Evolutionary conservation across 2,797 vertebrate genomes (phyloP), one percentile per base, ranked within the genome.

Genomic region (Pangasius sanitwongsei): DNA sequence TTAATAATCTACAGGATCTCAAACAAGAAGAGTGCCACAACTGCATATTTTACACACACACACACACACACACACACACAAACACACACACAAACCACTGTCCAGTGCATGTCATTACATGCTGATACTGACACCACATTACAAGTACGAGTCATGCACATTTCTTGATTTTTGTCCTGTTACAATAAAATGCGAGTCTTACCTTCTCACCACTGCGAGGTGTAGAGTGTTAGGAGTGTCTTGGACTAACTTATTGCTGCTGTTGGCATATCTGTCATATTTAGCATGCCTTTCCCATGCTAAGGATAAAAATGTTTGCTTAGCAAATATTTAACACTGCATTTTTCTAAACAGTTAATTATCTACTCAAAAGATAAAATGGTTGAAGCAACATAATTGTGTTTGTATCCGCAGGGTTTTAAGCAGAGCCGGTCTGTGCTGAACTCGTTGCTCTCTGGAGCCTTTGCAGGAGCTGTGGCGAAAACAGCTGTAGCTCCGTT

Each of bases 401-500:
- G 25, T 89, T n/a, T 89, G 82, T 88, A 34, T 89, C 44, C 75
- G 61, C 91, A 99, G 98, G 95, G 92, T 50, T 89, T 92, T 61
- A 96, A 95, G 77, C 96, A 97, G 89, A 95, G 95, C 0, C 96
- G 93, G 55, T 95, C 97, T 0, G 94, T 99, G 12, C 86, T 98
- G 92, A 97, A 97, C 93, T 97, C 98, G 0, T 96, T 99, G 88
- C 92, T 99, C 91, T 98, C 98, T 0, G 98, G 99, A 34, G 98
- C 98, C 2, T 89, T 99, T 88, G 98, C 98, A 0, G 99, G 99
- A 1, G 98, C 98, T 11, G 96, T 99, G 83, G 98, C 98, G 92
- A 99, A 99, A 94, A 99, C 99, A 0, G 96, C 97, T 0, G 98
- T 99, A 41, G 99, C 99, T 70, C 99, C 99, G 0, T 91, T 99